phyloP scores from a whole-genome alignment of 2,888 invertebrate genomes.

The Luperina testacea region DNA sequence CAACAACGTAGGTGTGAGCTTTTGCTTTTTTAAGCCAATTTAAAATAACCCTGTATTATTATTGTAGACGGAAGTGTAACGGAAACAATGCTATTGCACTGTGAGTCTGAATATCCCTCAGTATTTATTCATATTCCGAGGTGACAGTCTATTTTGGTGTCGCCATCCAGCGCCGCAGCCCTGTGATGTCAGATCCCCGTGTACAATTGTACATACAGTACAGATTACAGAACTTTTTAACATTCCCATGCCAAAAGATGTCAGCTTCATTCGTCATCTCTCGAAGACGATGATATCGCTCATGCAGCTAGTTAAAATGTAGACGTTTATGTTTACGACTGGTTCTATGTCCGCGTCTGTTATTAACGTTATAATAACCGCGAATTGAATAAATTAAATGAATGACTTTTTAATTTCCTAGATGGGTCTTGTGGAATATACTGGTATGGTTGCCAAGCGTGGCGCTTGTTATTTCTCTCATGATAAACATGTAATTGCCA shows the following conservation, averaged over 20 bases:
- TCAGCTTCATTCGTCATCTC: constrained; percentile 39
- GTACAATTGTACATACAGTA: constrained; percentile 56
- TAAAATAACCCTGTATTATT: constrained; percentile 54
- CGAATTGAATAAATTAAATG: constrained; percentile 42
- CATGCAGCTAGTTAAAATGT: constrained; percentile 34
- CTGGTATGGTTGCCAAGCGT: background rate
- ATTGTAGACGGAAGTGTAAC: constrained; percentile 66
- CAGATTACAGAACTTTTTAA: constrained; percentile 59
- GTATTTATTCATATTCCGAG: constrained; percentile 81
- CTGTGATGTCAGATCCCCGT: constrained; percentile 69
- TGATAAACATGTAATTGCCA: background rate
- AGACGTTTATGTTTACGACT: constrained; percentile 43
- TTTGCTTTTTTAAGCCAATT: constrained; percentile 24
- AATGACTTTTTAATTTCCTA: constrained; percentile 39
- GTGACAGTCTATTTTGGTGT: constrained; percentile 79
- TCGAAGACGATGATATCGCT: constrained; percentile 33
- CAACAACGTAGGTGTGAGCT: constrained; percentile 54
- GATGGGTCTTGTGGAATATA: background rate
- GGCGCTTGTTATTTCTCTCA: background rate
- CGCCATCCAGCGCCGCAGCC: constrained; percentile 64
- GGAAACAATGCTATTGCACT: constrained; percentile 69
- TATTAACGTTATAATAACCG: constrained; percentile 50
- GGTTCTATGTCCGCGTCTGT: constrained; percentile 52
- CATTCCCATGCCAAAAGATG: constrained; percentile 53
- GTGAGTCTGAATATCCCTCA: constrained; percentile 68